phyloP scores from a whole-genome alignment of 1,140 invertebrate genomes.

The Agraylea sexmaculata region DNA sequence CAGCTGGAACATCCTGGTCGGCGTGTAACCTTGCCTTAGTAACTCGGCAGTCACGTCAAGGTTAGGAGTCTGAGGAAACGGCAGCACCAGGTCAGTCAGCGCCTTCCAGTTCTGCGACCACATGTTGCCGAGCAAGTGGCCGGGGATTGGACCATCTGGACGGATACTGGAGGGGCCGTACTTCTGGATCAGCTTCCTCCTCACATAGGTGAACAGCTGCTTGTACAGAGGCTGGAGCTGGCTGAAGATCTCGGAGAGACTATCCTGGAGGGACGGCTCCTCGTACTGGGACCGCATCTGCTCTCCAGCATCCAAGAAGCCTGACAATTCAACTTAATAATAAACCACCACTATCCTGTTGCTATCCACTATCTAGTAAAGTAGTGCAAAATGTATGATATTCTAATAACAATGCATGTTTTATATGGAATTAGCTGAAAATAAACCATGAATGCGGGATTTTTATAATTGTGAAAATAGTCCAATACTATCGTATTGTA shows the following conservation, averaged over 20 bases:
- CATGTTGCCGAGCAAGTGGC: constrained; percentile 68
- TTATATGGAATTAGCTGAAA: too few relatives aligned
- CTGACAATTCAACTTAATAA: constrained; percentile 34
- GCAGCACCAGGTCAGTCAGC: constrained; percentile 64
- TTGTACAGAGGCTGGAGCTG: constrained; percentile 69
- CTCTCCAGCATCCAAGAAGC: constrained; percentile 65
- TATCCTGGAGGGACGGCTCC: constrained; percentile 52
- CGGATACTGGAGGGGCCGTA: constrained; percentile 54
- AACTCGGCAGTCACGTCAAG: constrained; percentile 67
- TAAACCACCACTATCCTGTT: neutral
- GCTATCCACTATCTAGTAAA: constrained; percentile 1
- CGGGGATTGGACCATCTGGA: constrained; percentile 61
- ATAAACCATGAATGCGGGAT: too few relatives aligned
- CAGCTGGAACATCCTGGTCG: constrained; percentile 67
- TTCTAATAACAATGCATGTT: too few relatives aligned
- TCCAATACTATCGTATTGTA: too few relatives aligned
- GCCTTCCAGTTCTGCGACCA: constrained; percentile 78
- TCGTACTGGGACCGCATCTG: constrained; percentile 62
- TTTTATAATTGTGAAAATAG: too few relatives aligned
- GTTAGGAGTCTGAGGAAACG: constrained; percentile 58
- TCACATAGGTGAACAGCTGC: constrained; percentile 76
- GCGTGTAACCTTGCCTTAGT: constrained; percentile 58
- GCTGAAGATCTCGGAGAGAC: constrained; percentile 58
- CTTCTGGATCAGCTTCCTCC: constrained; percentile 53
- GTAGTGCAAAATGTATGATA: too few relatives aligned